Base-by-base conservation (phyloP, 2,797 vertebrate species). In the Dryobates pubescens region DNA sequence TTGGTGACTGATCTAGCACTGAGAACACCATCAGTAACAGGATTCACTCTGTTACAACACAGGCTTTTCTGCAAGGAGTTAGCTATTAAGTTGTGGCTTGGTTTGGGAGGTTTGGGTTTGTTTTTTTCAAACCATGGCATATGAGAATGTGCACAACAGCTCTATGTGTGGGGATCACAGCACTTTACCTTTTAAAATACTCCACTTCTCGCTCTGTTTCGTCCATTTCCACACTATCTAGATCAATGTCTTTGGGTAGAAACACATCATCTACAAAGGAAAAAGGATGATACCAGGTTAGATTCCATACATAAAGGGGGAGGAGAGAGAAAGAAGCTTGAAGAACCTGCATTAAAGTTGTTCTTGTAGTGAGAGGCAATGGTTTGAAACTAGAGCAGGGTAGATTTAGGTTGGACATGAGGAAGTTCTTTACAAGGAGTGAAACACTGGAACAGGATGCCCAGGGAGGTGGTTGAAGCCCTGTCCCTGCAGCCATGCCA, bases 141-240 rank as follows among this genome's bases (percentile, higher is more conserved):
- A 69, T 1, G 9, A 45, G 54, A 90, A 77, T 41, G 30, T 59
- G n/a, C 17, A 54, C 4, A 69, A 63, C 29, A 82, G 34, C 45
- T 49, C 80, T 62, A 57, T 7, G 9, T 1, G 3, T 7, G 43
- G 18, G 14, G 45, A 73, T 74, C 75, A 72, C 32, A 51, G 36
- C 12, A 77, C 32, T 75, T 89, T 95, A 99, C 99, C 99, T 99
- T 98, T 99, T 99, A 97, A 99, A 99, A 97, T 99, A 99, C 79
- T 99, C 99, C 96, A 99, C 99, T 97, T 99, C 99, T 93, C 99
- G 97, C 96, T 99, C 99, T 0, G 99, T 99, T 97, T 99, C 99
- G 78, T 99, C 99, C 98, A 99, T 99, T 75, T 99, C 99, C 95
- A 99, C 99, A 4, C 98, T 99, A 93, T 99, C 99, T 82, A 99